Base-by-base conservation (phyloP, 1,140 invertebrate genomes). In the Hycleus phaleratus region DNA sequence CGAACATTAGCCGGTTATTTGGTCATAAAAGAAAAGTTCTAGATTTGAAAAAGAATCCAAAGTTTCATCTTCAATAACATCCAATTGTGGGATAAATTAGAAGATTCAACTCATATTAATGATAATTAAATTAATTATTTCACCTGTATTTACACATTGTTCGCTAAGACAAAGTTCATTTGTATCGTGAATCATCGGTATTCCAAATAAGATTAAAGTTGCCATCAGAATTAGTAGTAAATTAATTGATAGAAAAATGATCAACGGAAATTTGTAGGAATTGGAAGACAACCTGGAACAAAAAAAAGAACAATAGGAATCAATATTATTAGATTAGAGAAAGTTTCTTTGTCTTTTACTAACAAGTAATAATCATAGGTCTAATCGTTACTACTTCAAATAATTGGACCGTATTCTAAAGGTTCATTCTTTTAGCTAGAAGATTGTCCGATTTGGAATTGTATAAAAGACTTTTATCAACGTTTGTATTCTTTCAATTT, bases 141-240 rank as follows among this genome's bases (percentile, higher is more conserved):
- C 58, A 65, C 65, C 65, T 60, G 62, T 67, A 46, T 64, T 60
- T 40, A 67, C 51, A 44, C 65, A 67, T 58, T 67, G 58, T 62
- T 60, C 49, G 3, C 53, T 62, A 18, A 64, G 58, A 40, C 65
- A 67, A 51, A 67, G 47, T 3, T 59, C 44, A 8, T 42, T 56
- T 26, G 52, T 59, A 38, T 54, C 45, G 24, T 51, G 25, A 12
- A 51, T 46, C 12, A 62, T 42, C 40, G 55, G 60, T n/a, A 48
- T 46, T 56, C 55, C 58, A 42, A 61, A 49, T 26, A 64, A 49
- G 25, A 64, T 48, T 48, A 60, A 56, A 32, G 60, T 60, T 45
- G 56, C 56, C 11, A 58, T 48, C 11, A 62, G 47, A 45, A 62
- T 53, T 11, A 67, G 58, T 24, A 58, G 52, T 44, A 67, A 47